Evolutionary conservation across 2,888 invertebrate genomes (phyloP).

Genomic region (Lasius fuliginosus): DNA sequence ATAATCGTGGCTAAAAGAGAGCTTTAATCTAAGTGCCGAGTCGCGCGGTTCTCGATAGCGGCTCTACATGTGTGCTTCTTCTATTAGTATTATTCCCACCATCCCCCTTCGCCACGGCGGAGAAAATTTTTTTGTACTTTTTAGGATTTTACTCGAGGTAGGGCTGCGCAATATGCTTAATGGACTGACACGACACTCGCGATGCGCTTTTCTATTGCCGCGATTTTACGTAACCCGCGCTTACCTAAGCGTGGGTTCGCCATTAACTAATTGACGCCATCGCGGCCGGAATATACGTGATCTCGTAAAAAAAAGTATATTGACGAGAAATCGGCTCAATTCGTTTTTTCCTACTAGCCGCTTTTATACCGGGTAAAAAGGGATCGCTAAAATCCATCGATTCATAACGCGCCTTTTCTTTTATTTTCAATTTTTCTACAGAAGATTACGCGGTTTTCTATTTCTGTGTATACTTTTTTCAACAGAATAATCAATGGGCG

Average conservation of each 20-base stretch:
- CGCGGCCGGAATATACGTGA: conserved; percentile 41
- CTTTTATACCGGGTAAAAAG: not conserved
- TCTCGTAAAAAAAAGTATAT: conserved; percentile 14
- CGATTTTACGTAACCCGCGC: conserved; percentile 53
- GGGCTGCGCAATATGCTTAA: conserved; percentile 73
- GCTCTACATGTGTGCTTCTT: conserved; percentile 29
- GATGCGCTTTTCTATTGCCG: conserved; percentile 61
- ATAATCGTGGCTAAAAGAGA: conserved; percentile 58
- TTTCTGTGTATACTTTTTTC: not conserved
- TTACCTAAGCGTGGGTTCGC: conserved; percentile 51
- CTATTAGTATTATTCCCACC: conserved; percentile 46
- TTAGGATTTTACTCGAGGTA: conserved; percentile 45
- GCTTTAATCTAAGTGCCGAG: conserved; percentile 59
- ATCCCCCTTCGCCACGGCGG: conserved; percentile 1
- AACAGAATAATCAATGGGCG: conserved; percentile 10
- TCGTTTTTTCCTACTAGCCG: not conserved
- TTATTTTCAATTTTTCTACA: conserved; percentile 10
- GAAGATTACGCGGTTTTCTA: not conserved
- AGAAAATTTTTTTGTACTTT: conserved; percentile 43
- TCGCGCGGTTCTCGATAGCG: not conserved
- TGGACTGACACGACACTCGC: conserved; percentile 66
- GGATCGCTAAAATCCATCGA: conserved; percentile 5
- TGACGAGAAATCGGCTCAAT: conserved; percentile 27
- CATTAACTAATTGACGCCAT: conserved; percentile 73
- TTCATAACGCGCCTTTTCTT: not conserved